Evolutionary conservation across 2,113 vertebrate species (phyloP).

Genomic region (Halichoeres trimaculatus): DNA sequence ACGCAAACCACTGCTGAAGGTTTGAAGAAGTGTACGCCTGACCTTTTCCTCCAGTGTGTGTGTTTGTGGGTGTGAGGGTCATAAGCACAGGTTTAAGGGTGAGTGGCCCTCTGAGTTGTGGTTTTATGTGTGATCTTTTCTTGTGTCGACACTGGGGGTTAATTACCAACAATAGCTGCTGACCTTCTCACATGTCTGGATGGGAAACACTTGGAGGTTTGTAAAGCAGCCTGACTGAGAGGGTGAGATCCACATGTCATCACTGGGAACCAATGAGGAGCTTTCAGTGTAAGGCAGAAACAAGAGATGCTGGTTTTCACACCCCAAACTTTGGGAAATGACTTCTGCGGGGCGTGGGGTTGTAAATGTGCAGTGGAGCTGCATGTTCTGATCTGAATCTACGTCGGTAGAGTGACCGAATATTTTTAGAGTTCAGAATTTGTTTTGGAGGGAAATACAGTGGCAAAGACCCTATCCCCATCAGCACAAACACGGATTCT

Average conservation of each 20-base stretch:
- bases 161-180: constrained; percentile 69
- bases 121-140: constrained; percentile 43
- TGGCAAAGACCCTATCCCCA: no score
- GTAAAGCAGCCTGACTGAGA: constrained; percentile 1
- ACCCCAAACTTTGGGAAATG: background rate
- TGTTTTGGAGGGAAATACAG: no score
- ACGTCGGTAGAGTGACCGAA: no score
- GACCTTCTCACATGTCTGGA: constrained; percentile 68
- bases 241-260: constrained; percentile 1
- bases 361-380: no score
- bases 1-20: constrained; percentile 63
- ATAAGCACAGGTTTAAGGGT: constrained; percentile 62
- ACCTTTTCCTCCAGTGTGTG: constrained; percentile 76
- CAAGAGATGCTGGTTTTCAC: no score
- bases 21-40: constrained; percentile 67
- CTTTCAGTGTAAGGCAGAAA: background rate
- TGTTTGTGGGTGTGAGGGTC: constrained; percentile 39
- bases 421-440: no score
- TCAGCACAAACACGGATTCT: no score
- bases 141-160: constrained; percentile 63
- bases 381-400: no score
- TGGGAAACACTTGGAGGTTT: constrained; percentile 22
- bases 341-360: no score
- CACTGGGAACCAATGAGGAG: background rate
- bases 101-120: constrained; percentile 46